Evolutionary conservation across 2,797 vertebrate species (phyloP).

Genomic region (Catostomus latipinnis): DNA sequence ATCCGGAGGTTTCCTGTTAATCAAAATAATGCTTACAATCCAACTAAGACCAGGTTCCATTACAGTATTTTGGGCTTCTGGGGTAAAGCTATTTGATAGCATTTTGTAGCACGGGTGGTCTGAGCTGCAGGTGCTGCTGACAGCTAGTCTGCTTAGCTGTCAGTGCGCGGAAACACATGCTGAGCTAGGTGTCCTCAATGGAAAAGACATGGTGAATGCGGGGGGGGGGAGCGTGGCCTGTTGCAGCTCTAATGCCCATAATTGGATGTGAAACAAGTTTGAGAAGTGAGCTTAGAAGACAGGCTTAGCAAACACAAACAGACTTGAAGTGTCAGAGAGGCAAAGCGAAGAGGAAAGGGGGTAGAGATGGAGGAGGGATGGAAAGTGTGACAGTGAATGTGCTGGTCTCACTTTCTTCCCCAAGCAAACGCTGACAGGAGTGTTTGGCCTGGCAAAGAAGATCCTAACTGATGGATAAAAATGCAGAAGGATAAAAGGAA

Average conservation of each 20-base stretch:
- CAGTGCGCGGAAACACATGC: neutral
- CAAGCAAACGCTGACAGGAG: constrained; percentile 31
- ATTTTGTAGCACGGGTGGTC: constrained; percentile 6
- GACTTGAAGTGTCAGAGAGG: constrained; percentile 44
- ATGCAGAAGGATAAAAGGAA: neutral
- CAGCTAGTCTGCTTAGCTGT: constrained; percentile 26
- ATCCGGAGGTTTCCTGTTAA: neutral
- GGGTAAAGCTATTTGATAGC: constrained; percentile 31
- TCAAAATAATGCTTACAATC: neutral
- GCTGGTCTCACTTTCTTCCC: constrained; percentile 37
- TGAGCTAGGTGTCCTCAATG: constrained; percentile 41
- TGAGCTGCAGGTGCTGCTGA: constrained; percentile 40
- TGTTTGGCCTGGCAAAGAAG: constrained; percentile 29
- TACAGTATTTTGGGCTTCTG: constrained; percentile 24
- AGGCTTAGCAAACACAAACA: constrained; percentile 59
- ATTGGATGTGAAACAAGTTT: constrained; percentile 59
- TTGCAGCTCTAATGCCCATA: constrained; percentile 64
- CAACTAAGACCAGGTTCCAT: neutral
- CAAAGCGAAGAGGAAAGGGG: neutral
- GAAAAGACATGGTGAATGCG: constrained; percentile 28
- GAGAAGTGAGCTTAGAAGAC: constrained; percentile 55
- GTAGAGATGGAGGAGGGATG: neutral
- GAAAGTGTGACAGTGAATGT: constrained; percentile 33
- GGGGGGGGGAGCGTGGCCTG: constrained; percentile 47
- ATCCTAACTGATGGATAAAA: constrained; percentile 31